Evolutionary conservation across 2,888 invertebrate genomes (phyloP).

Genomic region (Oeneis ivallda): DNA sequence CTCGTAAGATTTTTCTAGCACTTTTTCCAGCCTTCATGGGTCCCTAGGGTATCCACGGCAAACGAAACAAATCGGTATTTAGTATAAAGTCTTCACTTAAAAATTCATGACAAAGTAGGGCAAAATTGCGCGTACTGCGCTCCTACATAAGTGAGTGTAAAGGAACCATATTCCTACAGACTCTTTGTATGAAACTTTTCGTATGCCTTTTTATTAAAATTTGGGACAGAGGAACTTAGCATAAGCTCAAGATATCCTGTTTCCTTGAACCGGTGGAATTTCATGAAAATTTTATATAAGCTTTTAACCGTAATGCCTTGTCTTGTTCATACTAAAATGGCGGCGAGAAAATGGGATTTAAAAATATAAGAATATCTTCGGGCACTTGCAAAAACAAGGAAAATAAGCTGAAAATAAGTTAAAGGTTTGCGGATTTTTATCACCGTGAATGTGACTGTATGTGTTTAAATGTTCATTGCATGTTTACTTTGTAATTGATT

Average conservation of each 20-base stretch:
- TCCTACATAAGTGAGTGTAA: constrained; percentile 2
- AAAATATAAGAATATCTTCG: constrained; percentile 16
- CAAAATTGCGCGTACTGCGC: constrained; percentile 1
- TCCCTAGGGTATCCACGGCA: too few species aligned
- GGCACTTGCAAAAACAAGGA: constrained; percentile 4
- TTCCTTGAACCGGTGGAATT: constrained; percentile 25
- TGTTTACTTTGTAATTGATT: not conserved
- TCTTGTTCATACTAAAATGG: constrained; percentile 22
- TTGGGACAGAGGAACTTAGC: constrained; percentile 20
- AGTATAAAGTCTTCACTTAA: not conserved
- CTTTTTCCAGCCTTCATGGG: too few species aligned
- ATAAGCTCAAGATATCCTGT: constrained; percentile 26
- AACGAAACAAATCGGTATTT: not conserved
- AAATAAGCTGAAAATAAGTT: not conserved
- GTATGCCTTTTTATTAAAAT: constrained; percentile 18
- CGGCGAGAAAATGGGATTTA: constrained; percentile 16
- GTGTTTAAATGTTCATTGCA: not conserved
- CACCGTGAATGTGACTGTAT: not conserved
- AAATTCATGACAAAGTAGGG: constrained; percentile 1
- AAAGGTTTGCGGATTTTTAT: not conserved
- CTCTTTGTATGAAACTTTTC: constrained; percentile 16
- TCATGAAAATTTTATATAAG: constrained; percentile 30
- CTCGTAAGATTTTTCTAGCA: too few species aligned
- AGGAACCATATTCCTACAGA: constrained; percentile 1
- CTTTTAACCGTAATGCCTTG: constrained; percentile 27